Evolutionary conservation across 2,113 vertebrate species (phyloP).

Genomic region (Chloebia gouldiae): DNA sequence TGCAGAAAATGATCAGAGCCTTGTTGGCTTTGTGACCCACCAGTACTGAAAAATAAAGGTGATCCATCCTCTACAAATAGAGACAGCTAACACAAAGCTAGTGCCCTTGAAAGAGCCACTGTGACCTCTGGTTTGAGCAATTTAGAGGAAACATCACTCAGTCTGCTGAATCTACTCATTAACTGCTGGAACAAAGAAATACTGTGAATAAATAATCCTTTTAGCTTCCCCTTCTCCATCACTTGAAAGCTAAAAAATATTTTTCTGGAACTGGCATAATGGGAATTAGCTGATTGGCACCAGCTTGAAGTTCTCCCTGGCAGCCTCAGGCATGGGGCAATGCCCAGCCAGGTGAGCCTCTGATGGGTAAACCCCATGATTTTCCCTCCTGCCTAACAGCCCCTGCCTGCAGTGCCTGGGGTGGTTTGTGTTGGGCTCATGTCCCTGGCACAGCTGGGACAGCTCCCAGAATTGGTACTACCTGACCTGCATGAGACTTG

Average conservation of each 20-base stretch:
- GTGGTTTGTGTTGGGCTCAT: neutral
- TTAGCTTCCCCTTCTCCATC: neutral
- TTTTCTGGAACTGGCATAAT: neutral
- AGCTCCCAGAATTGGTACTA: neutral
- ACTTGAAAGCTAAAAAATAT: neutral
- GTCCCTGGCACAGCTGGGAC: neutral
- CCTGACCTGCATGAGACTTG: neutral
- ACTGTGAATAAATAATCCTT: neutral
- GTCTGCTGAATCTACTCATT: slow-evolving; percentile 8
- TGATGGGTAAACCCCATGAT: neutral
- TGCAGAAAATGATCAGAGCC: neutral
- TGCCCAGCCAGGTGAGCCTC: neutral
- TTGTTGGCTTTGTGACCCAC: neutral
- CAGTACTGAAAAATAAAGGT: neutral
- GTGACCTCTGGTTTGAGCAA: neutral
- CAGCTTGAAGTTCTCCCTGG: neutral
- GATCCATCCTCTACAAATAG: neutral
- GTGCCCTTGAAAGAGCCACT: neutral
- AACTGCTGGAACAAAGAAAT: slow-evolving; percentile 15
- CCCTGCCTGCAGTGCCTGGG: accelerated
- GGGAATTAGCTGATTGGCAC: neutral
- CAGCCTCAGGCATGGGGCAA: neutral
- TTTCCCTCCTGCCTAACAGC: neutral
- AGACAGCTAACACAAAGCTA: neutral
- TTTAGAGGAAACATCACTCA: neutral